Percentiles rank a stretch among this genome's conserved stretches.
Evolutionary conservation across 2,797 vertebrate species (phyloP).

Genomic region (Chromobotia macracanthus): DNA sequence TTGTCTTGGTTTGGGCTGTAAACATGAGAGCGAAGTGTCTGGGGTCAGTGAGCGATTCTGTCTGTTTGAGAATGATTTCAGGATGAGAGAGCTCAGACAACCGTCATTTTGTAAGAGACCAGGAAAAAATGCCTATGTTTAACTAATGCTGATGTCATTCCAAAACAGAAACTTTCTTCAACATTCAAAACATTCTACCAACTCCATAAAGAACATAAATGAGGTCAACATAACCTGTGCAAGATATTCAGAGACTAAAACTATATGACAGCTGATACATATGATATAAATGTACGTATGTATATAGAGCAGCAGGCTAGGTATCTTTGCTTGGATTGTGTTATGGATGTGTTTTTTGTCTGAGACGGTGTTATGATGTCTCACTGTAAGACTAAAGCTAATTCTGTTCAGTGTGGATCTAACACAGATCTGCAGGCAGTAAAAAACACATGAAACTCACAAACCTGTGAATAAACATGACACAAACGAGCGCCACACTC

Average conservation of each 20-base stretch:
- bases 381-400: slow-evolving; percentile 43
- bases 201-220: no score
- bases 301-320: slow-evolving; percentile 12
- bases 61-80: slow-evolving; percentile 1
- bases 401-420: slow-evolving; percentile 29
- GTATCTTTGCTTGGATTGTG: slow-evolving; percentile 38
- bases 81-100: slow-evolving; percentile 49
- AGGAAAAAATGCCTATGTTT: slow-evolving; percentile 15
- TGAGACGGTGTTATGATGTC: slow-evolving; percentile 6
- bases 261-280: background rate
- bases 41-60: slow-evolving; percentile 34
- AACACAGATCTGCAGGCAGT: slow-evolving; percentile 41
- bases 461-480: slow-evolving; percentile 23
- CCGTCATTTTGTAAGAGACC: slow-evolving; percentile 25
- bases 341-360: slow-evolving; percentile 42
- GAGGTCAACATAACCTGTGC: no score
- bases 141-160: background rate
- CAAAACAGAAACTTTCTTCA: no score
- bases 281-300: no score
- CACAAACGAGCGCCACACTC: slow-evolving; percentile 28
- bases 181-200: no score
- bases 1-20: slow-evolving; percentile 44
- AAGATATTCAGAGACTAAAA: no score
- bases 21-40: slow-evolving; percentile 38
- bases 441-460: slow-evolving; percentile 32